Conservation (phyloP, 1,140 invertebrate species). For the Hyles euphorbiae region DNA sequence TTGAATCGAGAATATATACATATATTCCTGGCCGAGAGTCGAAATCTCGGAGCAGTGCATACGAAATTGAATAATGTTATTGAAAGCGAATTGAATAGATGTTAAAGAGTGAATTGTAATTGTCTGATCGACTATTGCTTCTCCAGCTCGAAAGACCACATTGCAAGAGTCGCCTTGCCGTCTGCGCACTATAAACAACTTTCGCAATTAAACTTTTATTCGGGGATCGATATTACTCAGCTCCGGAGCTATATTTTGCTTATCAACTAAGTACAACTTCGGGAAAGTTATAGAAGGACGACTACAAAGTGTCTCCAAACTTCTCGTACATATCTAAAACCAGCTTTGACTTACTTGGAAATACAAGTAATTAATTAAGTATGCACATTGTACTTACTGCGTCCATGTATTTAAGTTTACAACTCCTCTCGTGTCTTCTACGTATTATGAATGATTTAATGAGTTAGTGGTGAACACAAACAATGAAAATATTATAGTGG, state of each 20-base stretch:
- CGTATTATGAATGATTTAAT: no score
- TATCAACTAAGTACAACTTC: slow-evolving; percentile 35
- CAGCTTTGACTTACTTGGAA: slow-evolving; percentile 30
- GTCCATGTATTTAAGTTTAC: no score
- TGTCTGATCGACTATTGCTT: slow-evolving; percentile 18
- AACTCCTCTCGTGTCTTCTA: no score
- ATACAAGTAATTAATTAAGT: slow-evolving; percentile 1
- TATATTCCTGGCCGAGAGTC: no score
- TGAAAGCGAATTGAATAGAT: slow-evolving; percentile 25
- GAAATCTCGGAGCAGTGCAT: not conserved
- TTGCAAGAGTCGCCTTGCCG: slow-evolving; percentile 33
- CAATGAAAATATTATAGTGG: no score
- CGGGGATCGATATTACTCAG: slow-evolving; percentile 47
- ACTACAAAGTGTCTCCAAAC: slow-evolving; percentile 4
- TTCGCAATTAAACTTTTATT: slow-evolving; percentile 71
- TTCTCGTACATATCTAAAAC: slow-evolving; percentile 1
- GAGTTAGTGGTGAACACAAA: no score
- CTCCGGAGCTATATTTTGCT: slow-evolving; percentile 46
- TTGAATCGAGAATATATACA: no score
- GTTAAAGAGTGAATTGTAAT: slow-evolving; percentile 26
- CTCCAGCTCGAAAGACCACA: slow-evolving; percentile 11
- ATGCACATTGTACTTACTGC: not conserved
- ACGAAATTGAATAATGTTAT: slow-evolving; percentile 10
- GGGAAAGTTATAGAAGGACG: slow-evolving; percentile 10
- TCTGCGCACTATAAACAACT: slow-evolving; percentile 60